Evolutionary conservation across 2,113 vertebrate genomes (phyloP), one percentile per base, ranked within the genome.

Genomic region (Acanthochromis polyacanthus): DNA sequence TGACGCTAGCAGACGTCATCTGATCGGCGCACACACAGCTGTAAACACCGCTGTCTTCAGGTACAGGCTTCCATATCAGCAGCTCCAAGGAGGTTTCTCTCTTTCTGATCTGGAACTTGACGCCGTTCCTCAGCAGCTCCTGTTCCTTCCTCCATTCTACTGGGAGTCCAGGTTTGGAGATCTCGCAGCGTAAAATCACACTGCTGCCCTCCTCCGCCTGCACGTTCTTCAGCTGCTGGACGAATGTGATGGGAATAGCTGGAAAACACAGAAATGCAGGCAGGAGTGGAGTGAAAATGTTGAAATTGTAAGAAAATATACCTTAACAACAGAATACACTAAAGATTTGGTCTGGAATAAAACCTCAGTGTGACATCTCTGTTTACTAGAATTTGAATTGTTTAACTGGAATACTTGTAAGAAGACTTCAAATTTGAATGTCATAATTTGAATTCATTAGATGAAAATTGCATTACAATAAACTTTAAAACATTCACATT

Each of bases 91-190:
- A 57, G 4, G 83, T 85, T n/a, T 95, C 95, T 71, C 78, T 87
- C 81, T 87, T 96, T 78, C 83, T 95, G 5, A 94, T 93, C 81
- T 96, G 94, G 86, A 93, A 92, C 67, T 95, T 97, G 36, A 89
- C 80, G 0, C 94, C 91, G 0, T 94, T 95, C 69, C 71, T 94
- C 43, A 98, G 83, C 15, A 90, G 87, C 23, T 93, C 75, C 1
- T 95, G 88, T 0, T 86, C 95, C 78, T 94, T 97, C 80, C 90
- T 94, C 96, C 97, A 99, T 75, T 95, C 94, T 0, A 95, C 94
- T 0, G 89, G 86, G 12, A 93, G 83, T 19, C 91, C 93, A 0
- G 93, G 63, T 89, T 93, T 96, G 78, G 96, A 96, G 70, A 98
- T 88, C 90, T 97, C 96, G n/a, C 96, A 97, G 75, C 93, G 95